These are phyloP conservation scores for Acrobasis consociella DNA, from an alignment of 2,888 invertebrate species.

Conservation along the genomic window DNA sequence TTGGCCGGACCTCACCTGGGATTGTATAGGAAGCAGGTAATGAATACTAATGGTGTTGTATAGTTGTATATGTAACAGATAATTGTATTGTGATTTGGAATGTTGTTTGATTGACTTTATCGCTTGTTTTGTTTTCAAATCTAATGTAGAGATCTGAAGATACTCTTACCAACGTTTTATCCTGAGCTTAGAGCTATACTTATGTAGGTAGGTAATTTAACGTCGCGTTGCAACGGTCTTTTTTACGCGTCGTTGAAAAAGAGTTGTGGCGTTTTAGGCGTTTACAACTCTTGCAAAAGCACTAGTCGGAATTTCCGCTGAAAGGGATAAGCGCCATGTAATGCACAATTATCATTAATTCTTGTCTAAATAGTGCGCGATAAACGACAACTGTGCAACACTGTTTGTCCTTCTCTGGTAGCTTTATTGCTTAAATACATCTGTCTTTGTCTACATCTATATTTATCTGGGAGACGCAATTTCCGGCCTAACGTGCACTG, in stretches of 20 bases:
- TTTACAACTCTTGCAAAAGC: conserved; percentile 16
- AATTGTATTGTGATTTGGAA: conserved; percentile 9
- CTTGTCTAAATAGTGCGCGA: conserved; percentile 46
- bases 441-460: conserved; percentile 65
- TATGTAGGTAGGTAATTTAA: no score
- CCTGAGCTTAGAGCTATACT: no score
- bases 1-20: conserved; percentile 63
- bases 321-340: conserved; percentile 36
- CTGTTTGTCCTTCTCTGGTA: conserved; percentile 44
- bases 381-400: conserved; percentile 39
- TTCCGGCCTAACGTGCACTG: conserved; percentile 60
- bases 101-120: conserved; percentile 5
- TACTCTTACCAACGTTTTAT: no score
- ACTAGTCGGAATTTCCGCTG: conserved; percentile 24
- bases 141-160: neutral
- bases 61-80: conserved; percentile 29
- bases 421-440: conserved; percentile 39
- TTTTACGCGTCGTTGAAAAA: no score
- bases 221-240: no score
- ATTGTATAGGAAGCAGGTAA: conserved; percentile 45
- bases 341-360: conserved; percentile 47
- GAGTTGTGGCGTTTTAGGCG: no score
- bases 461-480: conserved; percentile 69
- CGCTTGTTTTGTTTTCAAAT: neutral
- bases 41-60: conserved; percentile 54